A percentile compares a stretch with the other conserved stretches of the same genome.
Evolutionary conservation across 2,113 vertebrate genomes (phyloP).

Genomic region (Pardalotus punctatus): DNA sequence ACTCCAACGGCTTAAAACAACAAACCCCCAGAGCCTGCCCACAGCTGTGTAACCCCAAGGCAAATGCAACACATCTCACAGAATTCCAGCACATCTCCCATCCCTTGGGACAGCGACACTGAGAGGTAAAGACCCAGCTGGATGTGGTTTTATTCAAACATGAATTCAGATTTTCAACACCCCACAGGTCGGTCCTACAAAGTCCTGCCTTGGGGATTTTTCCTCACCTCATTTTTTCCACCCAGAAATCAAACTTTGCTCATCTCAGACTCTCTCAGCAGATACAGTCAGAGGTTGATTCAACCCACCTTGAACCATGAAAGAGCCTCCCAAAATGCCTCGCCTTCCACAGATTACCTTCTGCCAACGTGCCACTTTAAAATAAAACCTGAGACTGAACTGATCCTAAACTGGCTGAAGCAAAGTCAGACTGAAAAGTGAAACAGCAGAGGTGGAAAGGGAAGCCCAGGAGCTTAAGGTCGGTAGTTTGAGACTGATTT

Average conservation of each 20-base stretch:
- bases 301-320: rapidly evolving
- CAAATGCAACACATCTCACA: not conserved
- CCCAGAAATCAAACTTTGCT: not conserved
- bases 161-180: not conserved
- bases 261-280: not conserved
- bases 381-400: not conserved
- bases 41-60: not conserved
- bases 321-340: not conserved
- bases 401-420: not conserved
- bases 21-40: not conserved
- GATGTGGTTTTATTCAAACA: not conserved
- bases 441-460: not conserved
- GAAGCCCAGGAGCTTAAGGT: not conserved
- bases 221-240: not conserved
- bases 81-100: not conserved
- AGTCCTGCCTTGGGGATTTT: not conserved
- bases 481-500: not conserved
- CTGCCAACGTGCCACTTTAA: not conserved
- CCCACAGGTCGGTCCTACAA: not conserved
- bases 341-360: not conserved
- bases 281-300: not conserved
- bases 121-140: not conserved
- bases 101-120: not conserved
- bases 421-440: not conserved
- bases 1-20: not conserved